These are phyloP conservation scores for Thunnus thynnus DNA, from an alignment of 2,113 vertebrate species.

Conservation along the genomic window DNA sequence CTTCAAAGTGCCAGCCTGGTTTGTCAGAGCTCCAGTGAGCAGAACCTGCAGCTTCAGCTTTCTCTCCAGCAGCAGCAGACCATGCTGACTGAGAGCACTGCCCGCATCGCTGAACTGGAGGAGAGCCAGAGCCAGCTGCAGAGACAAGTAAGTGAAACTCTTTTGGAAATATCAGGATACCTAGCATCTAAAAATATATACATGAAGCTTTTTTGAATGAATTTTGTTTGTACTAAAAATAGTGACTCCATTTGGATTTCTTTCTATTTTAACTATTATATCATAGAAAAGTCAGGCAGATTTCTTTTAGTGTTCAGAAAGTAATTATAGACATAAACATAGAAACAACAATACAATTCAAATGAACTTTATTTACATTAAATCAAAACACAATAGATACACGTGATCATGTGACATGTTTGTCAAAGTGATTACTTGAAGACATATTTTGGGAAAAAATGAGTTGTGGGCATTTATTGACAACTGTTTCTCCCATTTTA, in stretches of 20 bases:
- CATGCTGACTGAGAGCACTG: conserved; percentile 93
- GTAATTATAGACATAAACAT: too few relatives aligned
- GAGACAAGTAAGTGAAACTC: conserved; percentile 84
- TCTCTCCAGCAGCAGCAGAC: conserved; percentile 91
- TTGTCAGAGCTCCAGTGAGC: conserved; percentile 86
- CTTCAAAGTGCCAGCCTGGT: conserved; percentile 84
- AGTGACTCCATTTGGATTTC: background rate
- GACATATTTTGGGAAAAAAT: too few relatives aligned
- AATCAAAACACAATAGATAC: background rate
- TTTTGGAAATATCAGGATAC: background rate
- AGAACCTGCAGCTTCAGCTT: conserved; percentile 90
- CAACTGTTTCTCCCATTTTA: background rate
- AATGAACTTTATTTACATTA: background rate
- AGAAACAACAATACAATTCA: too few relatives aligned
- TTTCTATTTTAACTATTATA: too few relatives aligned
- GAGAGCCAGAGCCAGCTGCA: conserved; percentile 91
- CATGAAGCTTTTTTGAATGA: background rate
- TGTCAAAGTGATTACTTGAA: background rate
- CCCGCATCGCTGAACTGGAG: conserved; percentile 91
- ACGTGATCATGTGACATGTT: background rate
- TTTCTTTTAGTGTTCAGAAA: too few relatives aligned
- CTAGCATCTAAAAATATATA: background rate
- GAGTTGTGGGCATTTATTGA: too few relatives aligned
- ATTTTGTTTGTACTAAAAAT: background rate
- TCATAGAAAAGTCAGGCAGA: too few relatives aligned